Evolutionary conservation across 2,113 vertebrate genomes (phyloP).

Genomic region (Cettia cetti): DNA sequence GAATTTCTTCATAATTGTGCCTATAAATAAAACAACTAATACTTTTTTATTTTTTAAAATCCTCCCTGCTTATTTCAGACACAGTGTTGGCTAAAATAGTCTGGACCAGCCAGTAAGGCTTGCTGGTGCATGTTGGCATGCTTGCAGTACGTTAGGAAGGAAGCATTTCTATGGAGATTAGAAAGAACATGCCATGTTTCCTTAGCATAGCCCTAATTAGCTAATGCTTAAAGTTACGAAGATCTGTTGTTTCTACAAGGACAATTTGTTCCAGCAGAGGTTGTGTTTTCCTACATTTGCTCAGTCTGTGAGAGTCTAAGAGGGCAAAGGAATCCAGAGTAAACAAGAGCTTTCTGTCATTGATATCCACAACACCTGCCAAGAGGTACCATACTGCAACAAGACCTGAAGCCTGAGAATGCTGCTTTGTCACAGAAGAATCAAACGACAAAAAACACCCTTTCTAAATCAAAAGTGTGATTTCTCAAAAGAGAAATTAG

Average conservation of each 20-base stretch:
- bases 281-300: slow-evolving; percentile 16
- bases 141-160: slow-evolving; percentile 47
- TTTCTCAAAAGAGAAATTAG: not conserved
- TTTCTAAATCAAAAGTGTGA: not conserved
- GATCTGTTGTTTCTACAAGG: slow-evolving; percentile 2
- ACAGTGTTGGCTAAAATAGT: not conserved
- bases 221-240: not conserved
- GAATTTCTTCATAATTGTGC: not conserved
- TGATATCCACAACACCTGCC: not conserved
- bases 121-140: not conserved
- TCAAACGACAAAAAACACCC: not conserved
- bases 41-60: not conserved
- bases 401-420: not conserved
- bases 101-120: not conserved
- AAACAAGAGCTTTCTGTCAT: not conserved
- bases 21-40: not conserved
- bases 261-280: slow-evolving; percentile 27
- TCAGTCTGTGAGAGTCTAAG: not conserved
- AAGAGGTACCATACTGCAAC: not conserved
- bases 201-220: slow-evolving; percentile 20
- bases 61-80: not conserved
- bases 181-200: not conserved
- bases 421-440: not conserved
- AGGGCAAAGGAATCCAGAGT: not conserved
- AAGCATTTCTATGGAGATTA: slow-evolving; percentile 38